Evolutionary conservation across 2,797 vertebrate genomes (phyloP), one percentile per base, ranked within the genome.

Genomic region (Eospalax fontanierii): DNA sequence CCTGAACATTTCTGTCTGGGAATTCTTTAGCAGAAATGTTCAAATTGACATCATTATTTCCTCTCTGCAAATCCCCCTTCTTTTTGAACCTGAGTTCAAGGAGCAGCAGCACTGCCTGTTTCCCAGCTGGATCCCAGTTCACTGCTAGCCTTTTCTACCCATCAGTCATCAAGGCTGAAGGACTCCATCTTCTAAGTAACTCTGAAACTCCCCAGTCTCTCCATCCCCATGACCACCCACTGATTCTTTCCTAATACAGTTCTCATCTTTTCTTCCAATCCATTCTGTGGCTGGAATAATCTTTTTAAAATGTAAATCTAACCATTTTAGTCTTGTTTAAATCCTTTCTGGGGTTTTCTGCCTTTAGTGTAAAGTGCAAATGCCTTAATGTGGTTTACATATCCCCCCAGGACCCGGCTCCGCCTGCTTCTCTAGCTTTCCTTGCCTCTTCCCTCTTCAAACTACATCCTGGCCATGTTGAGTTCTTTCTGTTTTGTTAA

Each of bases 1-100:
- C 30, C 59, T 83, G 59, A 75, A 61, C 59, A 79, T 43, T 40
- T 70, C 24, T 46, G 40, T 54, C 43, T 0, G 78, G 57, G 70
- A 80, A 85, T 38, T 6, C 74, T 22, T 73, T 40, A 90, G 16
- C 0, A 46, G 50, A 87, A 93, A 66, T 19, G 18, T 50, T 57
- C 22, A 54, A 74, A 89, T 3, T 70, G 9, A 94, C 70, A 75
- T n/a, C 66, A 84, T 71, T 79, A 74, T 90, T 82, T 96, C 43
- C 38, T 63, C 50, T 94, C 18, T 26, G 78, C 19, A 87, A 71
- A 38, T n/a, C 83, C 3, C 38, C 26, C 84, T 14, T 43, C 22
- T 19, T 40, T 89, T 63, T 16, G 2, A 81, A 59, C 93, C 68
- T 91, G 68, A 61, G n/a, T 76, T 75, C 35, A 38, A 11, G 57